phyloP scores from a whole-genome alignment of 2,888 invertebrate species.

The Amphipoea lucens region DNA sequence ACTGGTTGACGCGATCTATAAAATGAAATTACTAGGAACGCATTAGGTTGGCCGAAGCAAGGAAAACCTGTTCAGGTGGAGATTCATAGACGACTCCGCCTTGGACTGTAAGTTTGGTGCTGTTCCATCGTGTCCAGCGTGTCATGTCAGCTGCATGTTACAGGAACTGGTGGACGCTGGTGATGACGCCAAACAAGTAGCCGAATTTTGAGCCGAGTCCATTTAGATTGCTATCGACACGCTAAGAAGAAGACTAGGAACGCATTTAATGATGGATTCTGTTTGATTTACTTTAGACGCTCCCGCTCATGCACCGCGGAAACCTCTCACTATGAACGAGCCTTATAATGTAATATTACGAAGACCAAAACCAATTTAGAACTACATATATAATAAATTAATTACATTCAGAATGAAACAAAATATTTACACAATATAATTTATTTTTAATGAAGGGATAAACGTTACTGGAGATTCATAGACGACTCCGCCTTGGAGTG shows the following conservation, averaged over 20 bases:
- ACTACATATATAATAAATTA: constrained; percentile 20
- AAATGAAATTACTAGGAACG: background rate
- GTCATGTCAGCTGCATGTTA: background rate
- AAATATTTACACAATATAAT: constrained; percentile 26
- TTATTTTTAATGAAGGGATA: constrained; percentile 4
- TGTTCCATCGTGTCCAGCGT: background rate
- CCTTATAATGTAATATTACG: constrained; percentile 20
- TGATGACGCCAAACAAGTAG: background rate
- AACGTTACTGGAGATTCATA: no score
- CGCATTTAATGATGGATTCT: background rate
- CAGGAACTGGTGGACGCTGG: background rate
- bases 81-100: background rate
- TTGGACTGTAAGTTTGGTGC: background rate
- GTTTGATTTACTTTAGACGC: background rate
- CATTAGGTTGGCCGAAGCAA: background rate
- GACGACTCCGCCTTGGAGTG: no score
- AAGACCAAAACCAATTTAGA: constrained; percentile 39
- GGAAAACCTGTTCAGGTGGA: no score
- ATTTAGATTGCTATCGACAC: background rate
- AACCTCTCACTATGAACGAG: background rate
- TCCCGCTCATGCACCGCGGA: background rate
- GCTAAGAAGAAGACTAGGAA: background rate
- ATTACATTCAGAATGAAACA: constrained; percentile 22
- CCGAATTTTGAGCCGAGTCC: background rate
- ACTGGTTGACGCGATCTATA: background rate